Conservation (phyloP, 2,113 vertebrate genomes). For the Piprites chloris region DNA sequence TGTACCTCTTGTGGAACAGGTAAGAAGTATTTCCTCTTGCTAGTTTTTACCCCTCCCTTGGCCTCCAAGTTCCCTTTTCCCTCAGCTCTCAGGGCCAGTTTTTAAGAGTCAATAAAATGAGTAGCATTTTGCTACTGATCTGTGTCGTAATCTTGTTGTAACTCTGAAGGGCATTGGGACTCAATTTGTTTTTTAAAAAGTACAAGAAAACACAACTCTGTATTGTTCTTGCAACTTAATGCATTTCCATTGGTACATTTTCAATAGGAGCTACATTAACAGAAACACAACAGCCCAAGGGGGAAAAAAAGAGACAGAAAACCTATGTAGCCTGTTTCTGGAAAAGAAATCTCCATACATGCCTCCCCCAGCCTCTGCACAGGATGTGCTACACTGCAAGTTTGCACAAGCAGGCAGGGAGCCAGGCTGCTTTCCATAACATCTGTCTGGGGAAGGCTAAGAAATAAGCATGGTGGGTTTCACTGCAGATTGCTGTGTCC, state of each 20-base stretch:
- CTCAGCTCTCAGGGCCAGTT: not conserved
- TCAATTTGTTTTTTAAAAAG: not conserved
- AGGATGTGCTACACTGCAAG: not conserved
- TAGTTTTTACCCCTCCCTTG: not conserved
- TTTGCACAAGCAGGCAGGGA: not conserved
- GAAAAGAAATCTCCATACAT: not conserved
- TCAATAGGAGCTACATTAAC: not conserved
- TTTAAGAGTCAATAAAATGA: not conserved
- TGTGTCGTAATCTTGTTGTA: not conserved
- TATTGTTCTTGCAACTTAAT: not conserved
- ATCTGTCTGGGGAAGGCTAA: not conserved
- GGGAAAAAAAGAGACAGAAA: not conserved
- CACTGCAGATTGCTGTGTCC: not conserved
- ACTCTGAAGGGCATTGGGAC: not conserved
- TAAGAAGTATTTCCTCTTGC: conserved; percentile 49
- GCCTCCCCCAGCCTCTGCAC: not conserved
- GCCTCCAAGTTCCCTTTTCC: not conserved
- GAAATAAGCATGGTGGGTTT: not conserved
- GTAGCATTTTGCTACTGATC: not conserved
- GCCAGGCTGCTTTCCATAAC: not conserved
- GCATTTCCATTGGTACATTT: not conserved
- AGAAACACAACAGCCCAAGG: not conserved
- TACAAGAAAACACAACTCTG: not conserved
- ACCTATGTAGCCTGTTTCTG: not conserved
- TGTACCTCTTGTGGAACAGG: conserved; percentile 86